Conservation (phyloP, 1,140 invertebrate genomes). For the Hylaeus volcanicus region DNA sequence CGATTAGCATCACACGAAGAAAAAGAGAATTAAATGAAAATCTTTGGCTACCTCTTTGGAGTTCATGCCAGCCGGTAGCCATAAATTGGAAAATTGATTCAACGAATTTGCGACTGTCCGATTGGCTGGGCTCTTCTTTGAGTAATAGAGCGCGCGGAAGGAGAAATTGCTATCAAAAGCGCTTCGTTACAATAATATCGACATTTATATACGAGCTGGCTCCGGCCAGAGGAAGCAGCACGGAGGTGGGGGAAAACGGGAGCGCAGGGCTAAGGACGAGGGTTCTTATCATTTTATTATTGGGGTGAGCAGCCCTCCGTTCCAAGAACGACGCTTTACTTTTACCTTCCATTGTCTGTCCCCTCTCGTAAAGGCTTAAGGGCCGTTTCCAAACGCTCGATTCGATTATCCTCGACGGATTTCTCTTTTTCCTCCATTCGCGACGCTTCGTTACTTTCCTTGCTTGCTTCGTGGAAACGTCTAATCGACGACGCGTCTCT, state of each 20-base stretch:
- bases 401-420: constrained; percentile 54
- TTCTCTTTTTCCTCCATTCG: constrained; percentile 32
- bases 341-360: constrained; percentile 65
- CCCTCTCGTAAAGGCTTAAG: constrained; percentile 61
- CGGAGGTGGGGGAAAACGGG: constrained; percentile 16
- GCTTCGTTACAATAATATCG: constrained; percentile 74
- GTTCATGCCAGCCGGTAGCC: constrained; percentile 20
- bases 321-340: constrained; percentile 67
- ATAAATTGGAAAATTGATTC: constrained; percentile 33
- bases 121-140: constrained; percentile 13
- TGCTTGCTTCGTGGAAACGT: constrained; percentile 16
- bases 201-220: constrained; percentile 72
- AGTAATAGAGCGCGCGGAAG: constrained; percentile 46
- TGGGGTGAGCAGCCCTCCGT: constrained; percentile 64
- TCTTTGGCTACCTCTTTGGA: background rate
- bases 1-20: background rate
- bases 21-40: background rate
- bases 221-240: constrained; percentile 26
- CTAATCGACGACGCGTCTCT: constrained; percentile 10
- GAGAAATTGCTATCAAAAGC: constrained; percentile 69
- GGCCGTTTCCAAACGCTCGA: constrained; percentile 62
- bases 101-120: constrained; percentile 39
- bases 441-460: constrained; percentile 40
- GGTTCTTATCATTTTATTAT: constrained; percentile 75
- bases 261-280: constrained; percentile 46